Percentiles rank a stretch among this genome's conserved stretches.
Evolutionary conservation across 2,113 vertebrate species (phyloP).

Genomic region (Coptodon rendalli): DNA sequence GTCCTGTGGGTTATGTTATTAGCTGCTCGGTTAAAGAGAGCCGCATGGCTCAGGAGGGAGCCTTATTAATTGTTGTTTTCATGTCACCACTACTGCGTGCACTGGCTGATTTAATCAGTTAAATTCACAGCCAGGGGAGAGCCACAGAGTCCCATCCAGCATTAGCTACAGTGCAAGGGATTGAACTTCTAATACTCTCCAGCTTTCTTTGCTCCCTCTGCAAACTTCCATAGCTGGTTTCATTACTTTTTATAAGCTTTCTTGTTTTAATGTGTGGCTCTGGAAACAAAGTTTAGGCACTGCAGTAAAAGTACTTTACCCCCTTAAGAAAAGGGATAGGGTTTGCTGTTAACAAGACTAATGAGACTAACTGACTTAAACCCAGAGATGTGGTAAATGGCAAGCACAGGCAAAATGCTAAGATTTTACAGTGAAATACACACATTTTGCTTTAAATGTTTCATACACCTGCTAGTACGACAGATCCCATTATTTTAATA

Average conservation of each 20-base stretch:
- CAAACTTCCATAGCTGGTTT: slow-evolving; percentile 55
- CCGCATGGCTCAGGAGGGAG: slow-evolving; percentile 62
- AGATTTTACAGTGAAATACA: background rate
- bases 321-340: background rate
- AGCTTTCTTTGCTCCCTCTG: slow-evolving; percentile 56
- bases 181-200: slow-evolving; percentile 64
- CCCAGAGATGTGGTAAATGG: background rate
- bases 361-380: slow-evolving; percentile 41
- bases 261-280: slow-evolving; percentile 51
- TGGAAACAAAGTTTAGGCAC: slow-evolving; percentile 61
- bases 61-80: slow-evolving; percentile 87
- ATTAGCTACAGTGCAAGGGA: slow-evolving; percentile 66
- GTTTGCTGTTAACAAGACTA: slow-evolving; percentile 51
- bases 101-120: slow-evolving; percentile 85
- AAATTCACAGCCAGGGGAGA: slow-evolving; percentile 76
- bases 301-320: slow-evolving; percentile 42
- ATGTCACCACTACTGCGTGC: slow-evolving; percentile 75
- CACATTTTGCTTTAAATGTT: background rate
- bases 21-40: slow-evolving; percentile 83
- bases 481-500: background rate
- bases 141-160: slow-evolving; percentile 64
- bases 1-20: slow-evolving; percentile 79
- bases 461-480: background rate
- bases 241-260: slow-evolving; percentile 62
- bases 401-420: slow-evolving; percentile 23